Percentiles rank a stretch among this genome's conserved stretches.
These are phyloP conservation scores for Monodelphis domestica DNA, from an alignment of 2,797 vertebrate species.

Conservation along the genomic window DNA sequence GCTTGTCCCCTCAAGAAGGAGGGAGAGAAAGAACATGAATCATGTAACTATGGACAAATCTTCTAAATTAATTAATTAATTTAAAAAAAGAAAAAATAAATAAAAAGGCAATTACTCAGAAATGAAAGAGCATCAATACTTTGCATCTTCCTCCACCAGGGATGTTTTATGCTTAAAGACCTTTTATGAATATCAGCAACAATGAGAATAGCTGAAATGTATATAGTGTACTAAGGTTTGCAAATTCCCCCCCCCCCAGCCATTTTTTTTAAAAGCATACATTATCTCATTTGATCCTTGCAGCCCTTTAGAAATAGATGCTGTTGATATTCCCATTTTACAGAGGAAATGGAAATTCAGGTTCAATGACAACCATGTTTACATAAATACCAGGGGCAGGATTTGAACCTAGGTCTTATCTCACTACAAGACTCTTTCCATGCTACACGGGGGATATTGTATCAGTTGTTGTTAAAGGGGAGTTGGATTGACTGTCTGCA, in stretches of 20 bases:
- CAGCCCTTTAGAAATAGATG: neutral
- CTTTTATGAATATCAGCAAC: neutral
- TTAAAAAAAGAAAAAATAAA: too few relatives aligned
- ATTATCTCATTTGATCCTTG: neutral
- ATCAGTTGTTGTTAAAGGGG: neutral
- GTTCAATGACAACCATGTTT: neutral
- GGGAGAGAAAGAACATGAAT: too few relatives aligned
- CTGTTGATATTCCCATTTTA: neutral
- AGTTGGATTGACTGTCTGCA: conserved; percentile 38
- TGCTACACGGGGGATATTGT: neutral
- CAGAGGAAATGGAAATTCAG: neutral
- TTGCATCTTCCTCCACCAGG: neutral
- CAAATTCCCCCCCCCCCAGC: too few relatives aligned
- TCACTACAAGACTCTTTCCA: neutral
- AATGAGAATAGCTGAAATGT: neutral
- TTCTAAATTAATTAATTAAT: too few relatives aligned
- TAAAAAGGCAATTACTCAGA: neutral
- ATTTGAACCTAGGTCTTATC: neutral
- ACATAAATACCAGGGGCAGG: neutral
- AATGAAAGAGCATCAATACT: neutral
- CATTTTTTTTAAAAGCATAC: neutral
- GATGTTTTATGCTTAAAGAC: neutral
- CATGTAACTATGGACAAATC: too few relatives aligned
- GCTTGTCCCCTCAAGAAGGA: too few relatives aligned
- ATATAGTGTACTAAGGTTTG: neutral